phyloP scores from a whole-genome alignment of 2,797 vertebrate genomes.

The Darevskia mixta region DNA sequence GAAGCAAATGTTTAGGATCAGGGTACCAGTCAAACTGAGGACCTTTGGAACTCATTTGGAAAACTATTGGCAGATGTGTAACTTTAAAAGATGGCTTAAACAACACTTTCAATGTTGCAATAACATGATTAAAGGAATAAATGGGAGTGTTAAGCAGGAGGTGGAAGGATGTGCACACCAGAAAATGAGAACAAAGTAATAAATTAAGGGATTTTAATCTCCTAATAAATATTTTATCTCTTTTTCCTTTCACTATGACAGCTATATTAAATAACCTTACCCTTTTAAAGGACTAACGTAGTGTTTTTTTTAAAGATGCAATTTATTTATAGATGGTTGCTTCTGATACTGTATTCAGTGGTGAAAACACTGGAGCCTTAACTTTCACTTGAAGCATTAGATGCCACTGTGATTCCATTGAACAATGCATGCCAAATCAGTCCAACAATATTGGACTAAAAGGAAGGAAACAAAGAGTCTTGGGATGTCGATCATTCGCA shows the following conservation, averaged over 20 bases:
- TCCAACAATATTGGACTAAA: neutral
- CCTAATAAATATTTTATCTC: neutral
- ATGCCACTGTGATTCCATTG: neutral
- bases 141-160: conserved; percentile 10
- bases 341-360: rapidly evolving
- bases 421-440: neutral
- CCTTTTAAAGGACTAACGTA: neutral
- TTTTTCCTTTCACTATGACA: neutral
- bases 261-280: neutral
- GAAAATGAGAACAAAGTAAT: conserved; percentile 8
- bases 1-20: neutral
- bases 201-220: conserved; percentile 13
- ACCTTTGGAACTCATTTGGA: neutral
- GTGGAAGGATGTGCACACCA: neutral
- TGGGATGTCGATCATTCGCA: conserved; percentile 17
- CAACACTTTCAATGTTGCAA: conserved; percentile 48
- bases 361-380: neutral
- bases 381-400: conserved; percentile 21
- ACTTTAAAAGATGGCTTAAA: conserved; percentile 57
- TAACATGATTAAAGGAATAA: conserved; percentile 43
- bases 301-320: neutral
- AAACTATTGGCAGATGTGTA: conserved; percentile 68
- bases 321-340: neutral
- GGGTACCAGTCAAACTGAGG: neutral
- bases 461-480: neutral